Evolutionary conservation across 1,140 invertebrate species (phyloP).

Genomic region (Antheraea pernyi): DNA sequence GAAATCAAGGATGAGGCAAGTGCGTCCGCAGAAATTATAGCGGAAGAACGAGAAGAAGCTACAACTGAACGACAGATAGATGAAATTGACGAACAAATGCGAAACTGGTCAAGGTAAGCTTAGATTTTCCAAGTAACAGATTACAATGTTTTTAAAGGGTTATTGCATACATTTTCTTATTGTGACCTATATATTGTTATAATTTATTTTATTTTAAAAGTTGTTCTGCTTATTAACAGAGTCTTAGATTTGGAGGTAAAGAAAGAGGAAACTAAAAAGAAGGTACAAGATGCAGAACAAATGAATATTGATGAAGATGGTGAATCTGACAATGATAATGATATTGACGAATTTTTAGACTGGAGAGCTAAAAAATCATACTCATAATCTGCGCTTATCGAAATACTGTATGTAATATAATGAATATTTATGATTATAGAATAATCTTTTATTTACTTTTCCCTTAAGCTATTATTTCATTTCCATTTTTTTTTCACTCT

Average conservation of each 20-base stretch:
- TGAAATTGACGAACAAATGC: constrained; percentile 96
- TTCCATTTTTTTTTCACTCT: too few relatives aligned
- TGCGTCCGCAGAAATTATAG: constrained; percentile 92
- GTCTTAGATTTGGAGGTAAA: constrained; percentile 88
- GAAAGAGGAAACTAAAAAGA: constrained; percentile 85
- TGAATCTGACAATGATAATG: too few relatives aligned
- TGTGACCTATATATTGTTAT: too few relatives aligned
- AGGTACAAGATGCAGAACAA: constrained; percentile 75
- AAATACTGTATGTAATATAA: too few relatives aligned
- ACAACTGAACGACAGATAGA: constrained; percentile 93
- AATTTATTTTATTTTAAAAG: constrained; percentile 8
- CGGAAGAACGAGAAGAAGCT: constrained; percentile 94
- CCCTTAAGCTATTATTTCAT: too few relatives aligned
- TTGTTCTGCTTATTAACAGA: constrained; percentile 69
- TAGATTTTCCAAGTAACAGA: neutral
- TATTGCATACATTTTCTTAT: too few relatives aligned
- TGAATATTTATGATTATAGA: too few relatives aligned
- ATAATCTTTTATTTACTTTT: too few relatives aligned
- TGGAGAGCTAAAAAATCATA: too few relatives aligned
- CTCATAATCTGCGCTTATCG: too few relatives aligned
- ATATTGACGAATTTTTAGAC: too few relatives aligned
- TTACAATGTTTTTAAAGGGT: too few relatives aligned
- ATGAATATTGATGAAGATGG: constrained; percentile 77
- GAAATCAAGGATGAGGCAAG: constrained; percentile 93
- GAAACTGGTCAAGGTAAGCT: constrained; percentile 86